Evolutionary conservation across 2,888 invertebrate genomes (phyloP).

Genomic region (Herminia tarsipennalis): DNA sequence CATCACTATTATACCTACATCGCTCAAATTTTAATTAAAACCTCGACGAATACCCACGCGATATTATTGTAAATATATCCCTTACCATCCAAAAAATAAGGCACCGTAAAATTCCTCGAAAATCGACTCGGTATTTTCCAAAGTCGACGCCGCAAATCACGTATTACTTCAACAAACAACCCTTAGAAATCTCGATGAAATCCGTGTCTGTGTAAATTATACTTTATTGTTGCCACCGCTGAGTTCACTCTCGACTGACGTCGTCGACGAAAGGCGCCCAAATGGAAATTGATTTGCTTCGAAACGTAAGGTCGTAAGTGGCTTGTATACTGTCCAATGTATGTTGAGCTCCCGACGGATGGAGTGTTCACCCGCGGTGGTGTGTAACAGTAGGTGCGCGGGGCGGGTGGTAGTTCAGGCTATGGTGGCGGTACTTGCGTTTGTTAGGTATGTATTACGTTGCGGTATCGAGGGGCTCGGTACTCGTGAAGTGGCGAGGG

Average conservation of each 20-base stretch:
- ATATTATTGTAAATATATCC: constrained; percentile 45
- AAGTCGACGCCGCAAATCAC: constrained; percentile 75
- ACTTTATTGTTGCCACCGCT: constrained; percentile 59
- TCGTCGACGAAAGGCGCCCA: constrained; percentile 56
- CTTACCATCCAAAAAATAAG: constrained; percentile 51
- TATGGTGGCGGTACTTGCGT: constrained; percentile 49
- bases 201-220: constrained; percentile 60
- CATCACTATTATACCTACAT: constrained; percentile 29
- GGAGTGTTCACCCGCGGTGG: constrained; percentile 50
- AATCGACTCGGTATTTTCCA: constrained; percentile 49
- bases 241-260: constrained; percentile 51
- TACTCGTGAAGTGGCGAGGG: constrained; percentile 70
- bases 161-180: constrained; percentile 79
- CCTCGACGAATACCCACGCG: constrained; percentile 53
- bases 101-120: constrained; percentile 43
- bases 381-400: constrained; percentile 30
- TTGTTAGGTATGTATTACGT: constrained; percentile 59
- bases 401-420: constrained; percentile 50
- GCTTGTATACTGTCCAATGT: constrained; percentile 36
- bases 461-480: constrained; percentile 56
- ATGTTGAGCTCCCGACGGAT: constrained; percentile 46
- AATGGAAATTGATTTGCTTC: constrained; percentile 79
- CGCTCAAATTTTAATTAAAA: constrained; percentile 70
- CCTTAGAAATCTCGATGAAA: constrained; percentile 61
- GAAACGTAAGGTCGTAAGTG: constrained; percentile 71